Evolutionary conservation across 2,888 invertebrate genomes (phyloP), one percentile per base, ranked within the genome.

Genomic region (Tenthredo scrophulariae): DNA sequence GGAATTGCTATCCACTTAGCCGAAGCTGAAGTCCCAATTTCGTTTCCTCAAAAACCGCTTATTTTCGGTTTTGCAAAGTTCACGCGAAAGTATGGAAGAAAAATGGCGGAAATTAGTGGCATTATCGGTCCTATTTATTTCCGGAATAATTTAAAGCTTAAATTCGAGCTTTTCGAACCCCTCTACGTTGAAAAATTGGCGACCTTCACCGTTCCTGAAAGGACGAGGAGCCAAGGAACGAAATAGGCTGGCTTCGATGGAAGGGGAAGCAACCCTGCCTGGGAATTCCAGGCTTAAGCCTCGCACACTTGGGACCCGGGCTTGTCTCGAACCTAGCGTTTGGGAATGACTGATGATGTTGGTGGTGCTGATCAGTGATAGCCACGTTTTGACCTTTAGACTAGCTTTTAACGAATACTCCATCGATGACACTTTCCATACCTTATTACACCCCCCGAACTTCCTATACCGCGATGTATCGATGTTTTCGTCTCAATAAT

Each of bases 311-410:
- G 26, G 40, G 58, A 62, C 37, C 58, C 79, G 58, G 37, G 75
- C 37, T 62, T 50, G 80, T 80, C 62, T 80, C 50, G 40, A 40
- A 46, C 46, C 46, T 3, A 80, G 62, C 80, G 40, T 80, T 80
- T 62, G 62, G 37, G 58, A 26, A 62, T 80, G 80, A 80, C 80
- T 80, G 80, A 80, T 80, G 80, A 40, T 62, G 62, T 18, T 62
- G 58, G 58, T 62, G 15, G 18, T 40, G 58, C 62, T 80, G 80
- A 80, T 80, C 80, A 62, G 58, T 22, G 80, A 80, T 80, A 80
- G 62, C 80, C 80, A 80, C 80, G 80, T 80, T 80, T 80, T 62
- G 80, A 62, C 80, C 80, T 62, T 62, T 40, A 40, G 50, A 80
- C 62, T 26, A 80, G 50, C 80, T 80, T 80, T 80, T 50, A 62